Base-by-base conservation (phyloP, 2,888 invertebrate genomes). In the Orthosia gracilis region DNA sequence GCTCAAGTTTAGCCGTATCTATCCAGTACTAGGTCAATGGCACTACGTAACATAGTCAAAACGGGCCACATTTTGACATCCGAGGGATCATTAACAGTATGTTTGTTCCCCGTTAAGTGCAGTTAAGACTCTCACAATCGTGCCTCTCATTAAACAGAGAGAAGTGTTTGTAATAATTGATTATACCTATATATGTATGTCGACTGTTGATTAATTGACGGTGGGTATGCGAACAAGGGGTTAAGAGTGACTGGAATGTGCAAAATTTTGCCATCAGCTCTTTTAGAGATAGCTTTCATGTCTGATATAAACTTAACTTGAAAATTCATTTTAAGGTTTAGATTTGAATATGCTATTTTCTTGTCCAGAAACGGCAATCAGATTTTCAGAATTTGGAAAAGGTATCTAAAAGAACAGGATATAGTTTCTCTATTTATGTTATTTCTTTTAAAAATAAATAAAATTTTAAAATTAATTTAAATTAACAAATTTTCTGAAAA, bases 141-240 rank as follows among this genome's bases (percentile, higher is more conserved):
- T 78, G 87, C 76, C 86, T 87, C 89, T 90, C 89, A 89, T 92
- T 91, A 92, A 88, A 89, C 89, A 87, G 75, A 89, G 85, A 90
- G 88, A 89, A 89, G 89, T 90, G 92, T 90, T 92, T 91, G 91
- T 92, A 90, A 92, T 93, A 93, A 93, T 92, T 93, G 92, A 93
- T 92, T 92, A 91, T 91, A 92, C 86, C 87, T 90, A 89, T 89
- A 89, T 89, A 88, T 83, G 76, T 84, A 74, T 80, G 85, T 86
- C 83, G 83, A 84, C 84, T 83, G 85, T 82, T 88, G 88, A 88
- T 86, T 88, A 88, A 87, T 87, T 83, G 81, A 80, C 77, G 68
- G 73, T 75, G 69, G 77, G 76, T 78, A 64, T 18, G 66, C n/a
- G 55, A 62, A 68, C 73, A 55, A 50, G 26, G 75, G 50, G 49